Evolutionary conservation across 2,797 vertebrate genomes (phyloP), one percentile per base, ranked within the genome.

Genomic region (Ficedula albicollis): DNA sequence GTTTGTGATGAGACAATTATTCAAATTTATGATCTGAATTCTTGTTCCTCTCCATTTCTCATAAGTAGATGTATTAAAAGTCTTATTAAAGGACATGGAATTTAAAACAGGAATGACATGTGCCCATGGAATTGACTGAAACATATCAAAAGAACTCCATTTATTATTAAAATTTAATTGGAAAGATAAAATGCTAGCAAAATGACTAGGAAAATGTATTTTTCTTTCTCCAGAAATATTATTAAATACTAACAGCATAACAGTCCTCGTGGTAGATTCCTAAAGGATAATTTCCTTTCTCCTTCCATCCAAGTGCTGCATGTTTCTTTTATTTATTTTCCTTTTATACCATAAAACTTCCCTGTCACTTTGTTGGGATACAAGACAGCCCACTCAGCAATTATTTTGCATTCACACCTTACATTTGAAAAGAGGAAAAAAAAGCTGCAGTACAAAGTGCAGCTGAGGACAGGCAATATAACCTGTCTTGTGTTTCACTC

Each of bases 371-470:
- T 93, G 89, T 87, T 96, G 85, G 93, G 93, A 93, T 83, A 74
- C 49, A 44, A 96, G 96, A 89, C 25, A 90, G 89, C 29, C 49
- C 56, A 84, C 83, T 94, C 94, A 94, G 94, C 89, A 96, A 89
- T 70, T 89, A 68, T 77, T 95, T 82, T 77, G 38, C 38, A 70
- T 93, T 97, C 93, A 92, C 94, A 97, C 88, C 93, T 95, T 96
- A 41, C 70, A 60, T 93, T 95, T 95, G 29, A 88, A 91, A 88
- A 55, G 52, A 75, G 54, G 17, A 5, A 13, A 54, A 92, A 55
- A 87, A 85, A 54, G 14, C 73, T 93, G 38, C 67, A 72, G 81
- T 41, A 89, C 30, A 32, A 89, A 93, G 90, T 95, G 93, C 90
- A 96, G 27, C 90, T 90, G 78, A 97, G 94, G 93, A 94, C 93